Evolutionary conservation across 2,113 vertebrate species (phyloP), one percentile per base, ranked within the genome.

Genomic region (Eulemur rufifrons): DNA sequence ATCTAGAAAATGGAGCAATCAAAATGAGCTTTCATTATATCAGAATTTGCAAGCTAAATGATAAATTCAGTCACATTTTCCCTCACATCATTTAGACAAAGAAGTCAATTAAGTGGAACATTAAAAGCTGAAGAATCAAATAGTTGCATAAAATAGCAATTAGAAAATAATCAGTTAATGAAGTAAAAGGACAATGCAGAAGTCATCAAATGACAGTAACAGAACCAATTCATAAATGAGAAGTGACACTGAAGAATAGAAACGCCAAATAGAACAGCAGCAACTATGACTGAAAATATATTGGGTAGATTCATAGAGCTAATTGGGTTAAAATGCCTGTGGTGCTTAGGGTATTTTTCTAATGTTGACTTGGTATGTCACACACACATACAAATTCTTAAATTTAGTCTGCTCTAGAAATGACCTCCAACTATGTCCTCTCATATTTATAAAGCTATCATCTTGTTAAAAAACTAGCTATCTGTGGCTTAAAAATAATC

Each of bases 121-220:
- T 97, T 98, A 97, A 97, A 94, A 96, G 77, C 89, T 96, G 86
- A 97, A 96, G 96, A 97, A 96, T 96, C 95, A 95, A 94, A 95
- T 21, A 45, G 61, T 80, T 76, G 86, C 82, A 95, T 96, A 97
- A 96, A 95, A 96, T 93, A 94, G 82, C 84, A 96, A 97, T 97
- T 98, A 98, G 95, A 93, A 93, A 95, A 89, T 96, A 91, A 94
- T 96, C 95, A 91, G 93, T 95, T 98, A 96, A 98, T 96, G 96
- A 95, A 96, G 91, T 94, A 91, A 96, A 97, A 93, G 94, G 91
- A 93, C 61, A 95, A 84, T 59, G 42, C 42, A 95, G 73, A 95
- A 95, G 91, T 91, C 94, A 89, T 86, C 91, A 94, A 71, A 64
- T 95, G 95, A 95, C 73, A 94, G 68, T 42, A 82, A 86, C 68